Evolutionary conservation across 2,888 invertebrate genomes (phyloP), one percentile per base, ranked within the genome.

Genomic region (Drosophila aldrichi): DNA sequence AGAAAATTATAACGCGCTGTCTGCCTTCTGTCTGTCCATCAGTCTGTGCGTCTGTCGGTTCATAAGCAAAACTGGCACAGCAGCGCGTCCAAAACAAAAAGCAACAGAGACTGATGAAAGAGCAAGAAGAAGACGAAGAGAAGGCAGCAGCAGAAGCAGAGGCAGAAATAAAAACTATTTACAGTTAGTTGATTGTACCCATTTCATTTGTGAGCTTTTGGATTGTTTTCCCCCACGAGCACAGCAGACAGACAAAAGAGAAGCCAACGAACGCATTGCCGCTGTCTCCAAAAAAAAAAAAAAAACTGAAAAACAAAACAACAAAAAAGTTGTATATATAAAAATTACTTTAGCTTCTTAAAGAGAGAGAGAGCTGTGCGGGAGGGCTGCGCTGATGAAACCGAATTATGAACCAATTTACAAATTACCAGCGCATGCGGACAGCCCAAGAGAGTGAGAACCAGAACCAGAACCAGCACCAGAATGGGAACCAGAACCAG

Each of bases 341-440:
- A n/a, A 61, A 72, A 55, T 73, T 55, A 61, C 60, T 67, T 58
- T 52, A 51, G 54, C 73, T 54, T 58, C 41, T 34, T 44, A 43
- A 25, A 25, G 52, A 3, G 22, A 2, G 55, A n/a, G 46, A 34
- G 61, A 57, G 69, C 36, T 68, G 68, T 22, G 80, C 58, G 82
- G 74, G 79, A 60, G 79, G 52, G 43, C 51, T 43, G 64, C 43
- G 59, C 65, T 77, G 81, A 81, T 88, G 82, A 85, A 82, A 74
- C 77, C 88, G 73, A 88, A 90, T 88, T 90, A 89, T 90, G 89
- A 89, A 88, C 87, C 89, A 89, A 88, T 88, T 88, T 88, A 87
- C 90, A 87, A 87, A 87, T 87, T 87, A 86, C 87, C 84, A 88
- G 67, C 64, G 77, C 72, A 70, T 61, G 66, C 66, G 68, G 59